Evolutionary conservation across 1,140 invertebrate species (phyloP).

Genomic region (Tetragonula clypearis): DNA sequence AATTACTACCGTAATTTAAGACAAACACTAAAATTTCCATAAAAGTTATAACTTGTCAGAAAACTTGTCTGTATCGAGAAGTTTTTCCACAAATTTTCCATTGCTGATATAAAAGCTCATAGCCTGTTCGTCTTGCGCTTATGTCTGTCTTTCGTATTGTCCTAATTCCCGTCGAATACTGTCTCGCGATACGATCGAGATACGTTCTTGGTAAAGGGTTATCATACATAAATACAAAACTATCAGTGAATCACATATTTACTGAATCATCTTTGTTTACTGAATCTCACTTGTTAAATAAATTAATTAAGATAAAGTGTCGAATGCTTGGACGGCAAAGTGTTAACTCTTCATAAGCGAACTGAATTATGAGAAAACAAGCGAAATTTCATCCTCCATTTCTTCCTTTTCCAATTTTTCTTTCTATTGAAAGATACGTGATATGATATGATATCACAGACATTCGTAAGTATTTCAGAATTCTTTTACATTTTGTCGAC

Average conservation of each 20-base stretch:
- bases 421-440: background rate
- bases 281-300: background rate
- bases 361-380: background rate
- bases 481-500: no score
- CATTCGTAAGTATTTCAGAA: no score
- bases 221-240: background rate
- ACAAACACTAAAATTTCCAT: background rate
- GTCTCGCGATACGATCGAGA: background rate
- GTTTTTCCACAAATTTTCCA: background rate
- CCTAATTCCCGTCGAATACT: background rate
- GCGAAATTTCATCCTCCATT: background rate
- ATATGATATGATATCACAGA: no score
- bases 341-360: background rate
- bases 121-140: constrained; percentile 1
- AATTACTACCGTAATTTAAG: background rate
- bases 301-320: background rate
- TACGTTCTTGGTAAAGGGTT: constrained; percentile 18
- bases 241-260: background rate
- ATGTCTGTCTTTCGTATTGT: constrained; percentile 34
- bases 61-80: background rate
- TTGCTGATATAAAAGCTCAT: background rate
- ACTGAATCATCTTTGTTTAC: background rate
- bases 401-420: background rate
- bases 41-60: background rate
- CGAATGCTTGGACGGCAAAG: background rate